Percentiles rank a stretch among this genome's conserved stretches.
phyloP scores from a whole-genome alignment of 2,797 vertebrate genomes.

The Lepus oiostolus region DNA sequence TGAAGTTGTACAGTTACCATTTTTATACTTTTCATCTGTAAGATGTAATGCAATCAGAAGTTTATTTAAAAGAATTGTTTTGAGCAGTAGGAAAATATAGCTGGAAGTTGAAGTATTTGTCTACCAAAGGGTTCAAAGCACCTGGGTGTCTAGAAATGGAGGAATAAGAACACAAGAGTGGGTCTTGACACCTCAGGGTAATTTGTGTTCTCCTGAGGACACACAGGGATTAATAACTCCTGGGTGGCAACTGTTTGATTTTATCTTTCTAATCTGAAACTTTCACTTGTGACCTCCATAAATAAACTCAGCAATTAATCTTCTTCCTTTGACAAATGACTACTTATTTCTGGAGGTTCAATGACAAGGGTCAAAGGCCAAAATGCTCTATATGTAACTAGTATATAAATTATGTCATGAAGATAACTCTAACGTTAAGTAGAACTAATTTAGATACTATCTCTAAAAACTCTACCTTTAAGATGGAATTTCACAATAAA shows the following conservation, averaged over 20 bases:
- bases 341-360: background rate
- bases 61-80: conserved; percentile 17
- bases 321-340: conserved; percentile 64
- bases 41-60: background rate
- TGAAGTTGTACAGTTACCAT: background rate
- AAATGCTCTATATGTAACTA: conserved; percentile 38
- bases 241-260: conserved; percentile 57
- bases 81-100: conserved; percentile 17
- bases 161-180: background rate
- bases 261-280: conserved; percentile 37
- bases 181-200: background rate
- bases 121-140: background rate
- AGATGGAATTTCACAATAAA: background rate
- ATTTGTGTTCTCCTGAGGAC: background rate
- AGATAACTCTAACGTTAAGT: conserved; percentile 19
- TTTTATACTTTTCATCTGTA: background rate
- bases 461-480: background rate
- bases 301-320: conserved; percentile 70
- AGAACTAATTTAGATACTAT: background rate
- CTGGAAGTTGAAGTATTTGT: background rate
- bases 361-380: conserved; percentile 48
- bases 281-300: conserved; percentile 48
- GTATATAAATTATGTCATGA: conserved; percentile 30
- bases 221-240: background rate
- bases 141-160: fast-evolving